Percentiles rank a stretch among this genome's conserved stretches.
These are phyloP conservation scores for Eurystomus gularis DNA, from an alignment of 2,113 vertebrate species.

Conservation along the genomic window DNA sequence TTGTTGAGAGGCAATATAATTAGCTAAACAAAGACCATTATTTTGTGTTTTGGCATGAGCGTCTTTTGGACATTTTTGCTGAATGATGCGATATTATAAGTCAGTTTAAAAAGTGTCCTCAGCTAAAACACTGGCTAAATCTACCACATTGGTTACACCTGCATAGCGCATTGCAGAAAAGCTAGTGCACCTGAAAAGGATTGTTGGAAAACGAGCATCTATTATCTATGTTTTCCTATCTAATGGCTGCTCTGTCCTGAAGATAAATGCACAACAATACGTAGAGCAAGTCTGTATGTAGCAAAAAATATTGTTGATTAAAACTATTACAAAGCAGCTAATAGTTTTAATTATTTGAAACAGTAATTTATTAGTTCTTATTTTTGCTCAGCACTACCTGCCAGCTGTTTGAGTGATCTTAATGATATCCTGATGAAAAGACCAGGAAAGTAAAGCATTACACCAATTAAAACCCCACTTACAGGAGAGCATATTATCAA, in stretches of 20 bases:
- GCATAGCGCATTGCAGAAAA: neutral
- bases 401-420: neutral
- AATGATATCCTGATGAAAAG: neutral
- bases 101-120: neutral
- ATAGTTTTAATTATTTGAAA: conserved; percentile 56
- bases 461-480: neutral
- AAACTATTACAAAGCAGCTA: conserved; percentile 3
- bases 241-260: neutral
- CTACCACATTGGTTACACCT: neutral
- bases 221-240: neutral
- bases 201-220: neutral
- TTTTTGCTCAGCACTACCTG: neutral
- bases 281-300: neutral
- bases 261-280: neutral
- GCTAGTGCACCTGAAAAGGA: neutral
- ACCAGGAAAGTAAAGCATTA: neutral
- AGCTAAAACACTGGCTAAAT: neutral
- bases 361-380: conserved; percentile 15
- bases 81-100: neutral
- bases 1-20: neutral
- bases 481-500: neutral
- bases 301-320: conserved; percentile 4
- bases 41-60: neutral
- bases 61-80: conserved; percentile 19
- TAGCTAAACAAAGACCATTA: neutral